Percentiles rank a stretch among this genome's conserved stretches.
Evolutionary conservation across 2,797 vertebrate species (phyloP).

Genomic region (Epinephelus malabaricus): DNA sequence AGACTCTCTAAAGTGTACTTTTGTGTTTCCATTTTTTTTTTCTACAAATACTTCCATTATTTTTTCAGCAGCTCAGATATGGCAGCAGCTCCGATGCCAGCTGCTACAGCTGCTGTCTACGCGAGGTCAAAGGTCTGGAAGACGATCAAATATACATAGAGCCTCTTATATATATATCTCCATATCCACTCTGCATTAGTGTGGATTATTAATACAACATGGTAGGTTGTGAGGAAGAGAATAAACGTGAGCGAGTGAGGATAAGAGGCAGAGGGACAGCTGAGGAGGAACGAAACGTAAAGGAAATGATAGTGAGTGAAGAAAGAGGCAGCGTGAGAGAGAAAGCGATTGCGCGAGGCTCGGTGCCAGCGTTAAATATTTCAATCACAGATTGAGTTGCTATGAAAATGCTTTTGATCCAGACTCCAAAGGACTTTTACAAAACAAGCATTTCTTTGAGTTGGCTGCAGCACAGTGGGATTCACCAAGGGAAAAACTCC

Average conservation of each 20-base stretch:
- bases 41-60: conserved; percentile 34
- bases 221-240: conserved; percentile 12
- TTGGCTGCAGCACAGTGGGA: conserved; percentile 70
- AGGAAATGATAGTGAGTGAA: conserved; percentile 26
- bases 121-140: conserved; percentile 39
- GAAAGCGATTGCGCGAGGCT: conserved; percentile 32
- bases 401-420: conserved; percentile 75
- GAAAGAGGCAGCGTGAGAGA: conserved; percentile 20
- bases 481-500: conserved; percentile 56
- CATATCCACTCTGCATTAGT: conserved; percentile 52
- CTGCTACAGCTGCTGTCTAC: conserved; percentile 52
- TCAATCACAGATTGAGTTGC: conserved; percentile 73
- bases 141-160: conserved; percentile 71
- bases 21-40: conserved; percentile 6
- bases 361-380: conserved; percentile 72
- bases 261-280: conserved; percentile 22
- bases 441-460: conserved; percentile 76
- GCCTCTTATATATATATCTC: conserved; percentile 47
- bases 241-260: conserved; percentile 32
- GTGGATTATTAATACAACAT: conserved; percentile 67
- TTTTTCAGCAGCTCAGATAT: conserved; percentile 21
- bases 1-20: conserved; percentile 51
- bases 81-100: conserved; percentile 14
- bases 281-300: conserved; percentile 29
- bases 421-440: conserved; percentile 73